Evolutionary conservation across 2,797 vertebrate genomes (phyloP), one percentile per base, ranked within the genome.

Genomic region (Buphagus erythrorhynchus): DNA sequence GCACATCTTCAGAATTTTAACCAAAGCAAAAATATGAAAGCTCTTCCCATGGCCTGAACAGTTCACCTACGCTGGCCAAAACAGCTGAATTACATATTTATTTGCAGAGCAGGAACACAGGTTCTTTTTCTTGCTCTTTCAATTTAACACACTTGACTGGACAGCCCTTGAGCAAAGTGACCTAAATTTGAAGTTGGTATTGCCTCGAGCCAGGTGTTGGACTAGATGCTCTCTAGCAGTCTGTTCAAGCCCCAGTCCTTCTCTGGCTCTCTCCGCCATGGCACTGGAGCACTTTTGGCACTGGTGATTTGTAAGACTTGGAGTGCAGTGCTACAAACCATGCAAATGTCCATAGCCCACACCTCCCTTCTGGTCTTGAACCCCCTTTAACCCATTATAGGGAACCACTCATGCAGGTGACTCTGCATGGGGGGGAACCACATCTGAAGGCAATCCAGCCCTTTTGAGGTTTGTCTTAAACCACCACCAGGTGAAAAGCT

Each of bases 171-270:
- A 93, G 49, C 75, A 77, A 93, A 65, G 18, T 86, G 68, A 91
- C 69, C 93, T 93, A 83, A 88, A 93, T 95, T 24, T 88, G 57
- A 94, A 91, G 73, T 19, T 43, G 62, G 45, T 40, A 74, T 76
- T 88, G 66, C 62, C 73, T 77, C 13, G 0, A 86, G 73, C 16
- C 35, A 77, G 31, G 49, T 67, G n/a, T 26, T 77, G 66, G 54
- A 94, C 68, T 65, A 90, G 49, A 51, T 80, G 68, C 25, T 80
- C 46, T 67, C 24, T 57, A 51, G 25, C 46, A 81, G 57, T 6
- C 78, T 72, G 68, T 45, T 91, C 73, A 46, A 78, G 78, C 4
- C 7, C 14, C 26, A 55, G 0, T 38, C 77, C 29, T 82, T 49
- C 55, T 42, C 59, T 28, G 36, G 43, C 77, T 49, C 36, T 42